Evolutionary conservation across 1,140 invertebrate species (phyloP), one percentile per base, ranked within the genome.

Genomic region (Aphelenchoides fujianensis): DNA sequence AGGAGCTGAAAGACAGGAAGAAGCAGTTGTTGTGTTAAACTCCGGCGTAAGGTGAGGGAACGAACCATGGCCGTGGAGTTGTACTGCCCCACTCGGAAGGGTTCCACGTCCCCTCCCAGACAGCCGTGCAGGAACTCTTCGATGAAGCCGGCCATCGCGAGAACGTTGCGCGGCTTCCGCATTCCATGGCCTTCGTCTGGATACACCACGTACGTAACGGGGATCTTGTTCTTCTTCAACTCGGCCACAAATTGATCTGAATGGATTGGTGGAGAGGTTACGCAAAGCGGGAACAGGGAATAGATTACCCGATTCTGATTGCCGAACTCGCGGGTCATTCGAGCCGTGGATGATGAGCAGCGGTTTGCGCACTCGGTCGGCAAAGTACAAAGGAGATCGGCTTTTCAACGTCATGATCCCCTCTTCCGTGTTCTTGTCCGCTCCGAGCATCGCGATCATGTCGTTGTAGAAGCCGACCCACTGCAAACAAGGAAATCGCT

Each of bases 371-470:
- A 79, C 79, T 19, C 67, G 68, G 54, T 76, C 68, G 1, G 77
- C 74, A 66, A 81, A 81, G 74, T 76, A 81, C 5, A 79, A 36
- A 2, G 77, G 77, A 9, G 77, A 79, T 16, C 78, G 79, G 35
- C 72, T 81, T 48, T 78, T 79, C 19, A 77, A 41, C n/a, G 62
- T 78, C 19, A 35, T 52, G 48, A 74, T 73, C 0, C 75, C 76
- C 57, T 70, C 79, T 64, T 72, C 70, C 19, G 74, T 73, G 5
- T 72, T 71, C 64, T 78, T 83, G 62, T 82, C 80, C n/a, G 82
- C 81, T 48, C 81, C 81, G 32, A 83, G 63, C 76, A 81, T 83
- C 23, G 80, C 73, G 32, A 76, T 82, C 81, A 83, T 79, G 64
- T 81, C 81, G 36, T 83, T 81, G 61, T 79, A 79, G 71, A 83